Base-by-base conservation (phyloP, 1,140 invertebrate genomes). In the Drosophila orosa region DNA sequence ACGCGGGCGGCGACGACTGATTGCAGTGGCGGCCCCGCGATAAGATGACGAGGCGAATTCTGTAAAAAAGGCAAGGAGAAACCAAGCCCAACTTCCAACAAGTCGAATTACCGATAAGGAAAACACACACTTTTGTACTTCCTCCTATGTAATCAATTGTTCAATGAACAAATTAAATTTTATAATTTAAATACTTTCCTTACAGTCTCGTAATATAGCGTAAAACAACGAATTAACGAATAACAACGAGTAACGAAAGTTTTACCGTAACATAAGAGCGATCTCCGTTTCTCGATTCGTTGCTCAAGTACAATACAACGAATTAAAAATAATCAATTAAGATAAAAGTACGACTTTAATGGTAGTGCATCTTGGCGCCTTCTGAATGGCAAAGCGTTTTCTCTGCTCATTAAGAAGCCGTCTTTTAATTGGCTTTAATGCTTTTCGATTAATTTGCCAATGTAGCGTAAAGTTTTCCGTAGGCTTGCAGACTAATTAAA, bases 351-450 rank as follows among this genome's bases (percentile, higher is more conserved):
- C 40, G 33, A 45, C 57, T 57, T 63, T 44, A 52, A 55, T 44
- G 56, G 40, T 54, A 33, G 29, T 40, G 19, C 45, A 56, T 25
- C 63, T 50, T 48, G 54, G 55, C 66, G 54, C 56, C 74, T 68
- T 67, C 33, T 39, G 35, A 47, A 61, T 58, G 37, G 15, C 31
- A 5, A 37, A 45, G 37, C 22, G 27, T n/a, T 35, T 39, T 12
- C 37, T 29, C 24, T 62, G 29, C 47, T 55, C 56, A 55, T 55
- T 31, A 44, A 48, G 63, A 52, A 58, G 25, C 48, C 60, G 42
- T 52, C 40, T 61, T 72, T 77, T 86, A 86, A 86, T 86, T 86
- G 83, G 83, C 63, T 74, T 83, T 77, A 86, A 87, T 83, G 83
- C 75, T 67, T 66, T 80, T 82, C 83, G 72, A 86, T 86, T 87